Conservation (phyloP, 2,113 vertebrate species). For the Rhodinocichla rosea region DNA sequence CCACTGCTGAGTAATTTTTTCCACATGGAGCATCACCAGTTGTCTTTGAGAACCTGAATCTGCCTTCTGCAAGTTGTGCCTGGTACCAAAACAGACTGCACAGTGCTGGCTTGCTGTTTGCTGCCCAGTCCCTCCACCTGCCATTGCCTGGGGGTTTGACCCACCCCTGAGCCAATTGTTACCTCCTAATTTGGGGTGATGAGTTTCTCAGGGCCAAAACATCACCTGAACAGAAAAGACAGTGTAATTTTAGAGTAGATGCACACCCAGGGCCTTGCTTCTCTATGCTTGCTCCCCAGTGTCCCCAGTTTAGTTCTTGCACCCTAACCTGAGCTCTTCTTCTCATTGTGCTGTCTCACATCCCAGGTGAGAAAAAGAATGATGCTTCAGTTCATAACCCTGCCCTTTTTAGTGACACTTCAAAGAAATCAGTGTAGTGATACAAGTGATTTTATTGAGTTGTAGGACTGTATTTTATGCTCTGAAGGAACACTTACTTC, state of each 20-base stretch:
- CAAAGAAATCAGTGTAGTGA: background rate
- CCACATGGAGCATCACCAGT: background rate
- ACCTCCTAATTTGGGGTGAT: background rate
- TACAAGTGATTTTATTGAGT: background rate
- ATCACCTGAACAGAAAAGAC: background rate
- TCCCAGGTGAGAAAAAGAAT: fast-evolving
- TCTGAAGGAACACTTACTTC: constrained; percentile 10
- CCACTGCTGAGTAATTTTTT: background rate
- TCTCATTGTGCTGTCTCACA: background rate
- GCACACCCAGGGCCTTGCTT: background rate
- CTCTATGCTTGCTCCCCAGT: background rate
- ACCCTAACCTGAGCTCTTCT: background rate
- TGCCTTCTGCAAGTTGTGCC: background rate
- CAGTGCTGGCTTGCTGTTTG: background rate
- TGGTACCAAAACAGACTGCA: no score
- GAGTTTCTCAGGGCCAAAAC: background rate
- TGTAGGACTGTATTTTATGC: background rate
- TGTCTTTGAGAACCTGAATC: background rate
- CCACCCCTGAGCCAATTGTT: background rate
- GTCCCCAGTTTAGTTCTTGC: background rate
- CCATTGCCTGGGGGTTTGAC: background rate
- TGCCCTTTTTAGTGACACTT: background rate
- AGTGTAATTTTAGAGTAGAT: background rate
- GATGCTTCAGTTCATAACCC: background rate
- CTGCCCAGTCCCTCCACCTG: background rate